Evolutionary conservation across 2,113 vertebrate species (phyloP).

Genomic region (Tragelaphus scriptus): DNA sequence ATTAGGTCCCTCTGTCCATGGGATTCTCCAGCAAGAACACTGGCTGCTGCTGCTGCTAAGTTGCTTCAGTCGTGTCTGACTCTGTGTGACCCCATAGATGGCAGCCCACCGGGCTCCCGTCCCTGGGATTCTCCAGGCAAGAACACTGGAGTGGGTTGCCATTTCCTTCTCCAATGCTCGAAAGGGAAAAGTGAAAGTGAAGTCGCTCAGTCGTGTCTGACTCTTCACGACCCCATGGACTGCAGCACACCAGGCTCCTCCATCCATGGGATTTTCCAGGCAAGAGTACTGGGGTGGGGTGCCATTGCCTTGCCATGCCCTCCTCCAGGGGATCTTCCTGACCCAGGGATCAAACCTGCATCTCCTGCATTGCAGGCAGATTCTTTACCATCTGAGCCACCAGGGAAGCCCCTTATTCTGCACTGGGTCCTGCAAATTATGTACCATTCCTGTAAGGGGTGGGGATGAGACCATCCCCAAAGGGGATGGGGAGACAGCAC

Average conservation of each 20-base stretch:
- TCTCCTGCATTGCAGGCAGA: background rate
- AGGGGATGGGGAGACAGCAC: background rate
- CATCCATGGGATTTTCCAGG: too few relatives aligned
- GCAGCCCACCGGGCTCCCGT: background rate
- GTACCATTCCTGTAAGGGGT: background rate
- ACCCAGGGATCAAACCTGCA: background rate
- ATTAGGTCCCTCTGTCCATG: background rate
- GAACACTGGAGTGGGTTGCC: background rate
- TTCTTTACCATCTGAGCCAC: background rate
- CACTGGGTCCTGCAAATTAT: background rate
- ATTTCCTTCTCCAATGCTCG: too few relatives aligned
- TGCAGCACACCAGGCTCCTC: too few relatives aligned
- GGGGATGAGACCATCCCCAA: background rate
- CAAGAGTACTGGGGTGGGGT: background rate
- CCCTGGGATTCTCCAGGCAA: background rate
- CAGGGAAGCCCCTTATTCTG: background rate
- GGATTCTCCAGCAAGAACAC: background rate
- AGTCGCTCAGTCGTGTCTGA: too few relatives aligned
- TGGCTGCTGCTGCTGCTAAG: background rate
- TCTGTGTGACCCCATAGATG: too few relatives aligned
- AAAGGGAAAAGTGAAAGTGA: too few relatives aligned
- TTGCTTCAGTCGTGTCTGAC: too few relatives aligned
- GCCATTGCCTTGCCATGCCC: background rate
- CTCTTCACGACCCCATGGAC: too few relatives aligned
- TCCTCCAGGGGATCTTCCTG: background rate